Evolutionary conservation across 2,888 invertebrate genomes (phyloP).

Genomic region (Phaedon cochleariae): DNA sequence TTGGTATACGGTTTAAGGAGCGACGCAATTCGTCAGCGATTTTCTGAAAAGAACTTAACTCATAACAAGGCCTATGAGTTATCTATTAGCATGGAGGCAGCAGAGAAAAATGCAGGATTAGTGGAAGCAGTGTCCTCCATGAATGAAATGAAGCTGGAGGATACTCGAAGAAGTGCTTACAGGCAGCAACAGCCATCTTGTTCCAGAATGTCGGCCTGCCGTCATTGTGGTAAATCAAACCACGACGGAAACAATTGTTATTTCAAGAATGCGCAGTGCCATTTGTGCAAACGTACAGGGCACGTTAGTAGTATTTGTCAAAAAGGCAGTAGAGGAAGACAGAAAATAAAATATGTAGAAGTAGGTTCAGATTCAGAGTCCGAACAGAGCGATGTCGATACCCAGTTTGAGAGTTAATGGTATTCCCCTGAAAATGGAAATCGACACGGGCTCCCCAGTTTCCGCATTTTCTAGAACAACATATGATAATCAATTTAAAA

Average conservation of each 20-base stretch:
- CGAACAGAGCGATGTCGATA: conserved; percentile 4
- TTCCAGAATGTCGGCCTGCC: neutral
- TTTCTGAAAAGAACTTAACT: conserved; percentile 20
- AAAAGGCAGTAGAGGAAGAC: neutral
- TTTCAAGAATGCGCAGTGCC: conserved; percentile 14
- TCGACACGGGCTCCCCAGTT: conserved; percentile 15
- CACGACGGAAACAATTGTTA: conserved; percentile 3
- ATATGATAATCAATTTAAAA: conserved; percentile 13
- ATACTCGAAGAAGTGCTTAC: neutral
- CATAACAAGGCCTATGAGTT: conserved; percentile 17
- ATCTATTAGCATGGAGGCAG: too few relatives aligned
- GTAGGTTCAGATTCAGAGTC: conserved; percentile 1
- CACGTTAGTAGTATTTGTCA: conserved; percentile 3
- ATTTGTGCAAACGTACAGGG: conserved; percentile 3
- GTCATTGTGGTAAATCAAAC: conserved; percentile 4
- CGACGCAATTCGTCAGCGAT: conserved; percentile 13
- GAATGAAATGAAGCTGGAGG: neutral
- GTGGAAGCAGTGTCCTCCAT: too few relatives aligned
- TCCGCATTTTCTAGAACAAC: neutral
- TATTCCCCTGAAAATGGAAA: conserved; percentile 6
- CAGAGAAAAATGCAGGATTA: too few relatives aligned
- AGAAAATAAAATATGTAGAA: conserved; percentile 7
- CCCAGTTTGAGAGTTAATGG: conserved; percentile 7
- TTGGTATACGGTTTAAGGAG: conserved; percentile 19
- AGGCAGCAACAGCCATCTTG: conserved; percentile 1